phyloP scores from a whole-genome alignment of 2,888 invertebrate genomes.

The Melinopterus prodromus region DNA sequence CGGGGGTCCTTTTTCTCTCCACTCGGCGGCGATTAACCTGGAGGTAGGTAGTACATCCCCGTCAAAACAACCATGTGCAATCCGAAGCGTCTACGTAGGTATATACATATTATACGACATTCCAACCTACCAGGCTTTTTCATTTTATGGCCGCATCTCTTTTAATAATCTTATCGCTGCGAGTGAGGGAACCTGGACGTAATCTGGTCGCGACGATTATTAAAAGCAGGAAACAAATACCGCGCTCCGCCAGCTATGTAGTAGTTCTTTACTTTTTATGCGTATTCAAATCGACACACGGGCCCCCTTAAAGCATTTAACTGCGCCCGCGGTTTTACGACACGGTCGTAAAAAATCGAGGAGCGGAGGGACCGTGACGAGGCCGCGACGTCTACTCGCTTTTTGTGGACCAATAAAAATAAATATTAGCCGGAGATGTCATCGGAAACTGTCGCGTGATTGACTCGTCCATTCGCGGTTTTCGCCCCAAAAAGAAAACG shows the following conservation, averaged over 20 bases:
- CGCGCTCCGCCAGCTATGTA: not conserved
- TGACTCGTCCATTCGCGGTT: not conserved
- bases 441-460: not conserved
- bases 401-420: constrained; percentile 34
- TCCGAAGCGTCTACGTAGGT: not conserved
- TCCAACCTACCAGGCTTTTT: not conserved
- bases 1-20: not conserved
- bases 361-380: not conserved
- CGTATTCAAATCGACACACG: not conserved
- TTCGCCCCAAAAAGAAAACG: too few relatives aligned
- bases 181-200: not conserved
- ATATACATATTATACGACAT: not conserved
- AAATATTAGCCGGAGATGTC: constrained; percentile 30
- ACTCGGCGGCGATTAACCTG: not conserved
- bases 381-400: constrained; percentile 21
- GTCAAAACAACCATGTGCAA: not conserved
- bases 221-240: constrained; percentile 4
- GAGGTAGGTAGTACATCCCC: not conserved
- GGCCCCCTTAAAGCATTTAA: not conserved
- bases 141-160: not conserved
- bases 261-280: not conserved
- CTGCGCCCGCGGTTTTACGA: constrained; percentile 4
- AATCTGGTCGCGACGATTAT: not conserved
- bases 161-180: not conserved
- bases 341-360: not conserved